phyloP scores from a whole-genome alignment of 1,140 invertebrate species.

The Cardiocondyla obscurior region DNA sequence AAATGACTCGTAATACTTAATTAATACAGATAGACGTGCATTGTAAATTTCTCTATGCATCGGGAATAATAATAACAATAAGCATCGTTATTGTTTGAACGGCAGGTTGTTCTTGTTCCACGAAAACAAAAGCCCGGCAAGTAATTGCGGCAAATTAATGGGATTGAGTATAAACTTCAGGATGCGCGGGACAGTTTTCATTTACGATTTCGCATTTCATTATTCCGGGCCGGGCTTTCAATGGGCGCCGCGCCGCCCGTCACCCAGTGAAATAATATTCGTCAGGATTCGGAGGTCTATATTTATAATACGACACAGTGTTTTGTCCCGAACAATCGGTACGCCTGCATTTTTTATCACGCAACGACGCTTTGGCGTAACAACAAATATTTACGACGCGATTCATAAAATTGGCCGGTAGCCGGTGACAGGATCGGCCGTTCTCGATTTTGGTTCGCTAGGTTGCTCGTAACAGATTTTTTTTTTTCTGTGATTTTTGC shows the following conservation, averaged over 20 bases:
- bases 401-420: slow-evolving; percentile 43
- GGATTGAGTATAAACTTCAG: slow-evolving; percentile 45
- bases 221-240: slow-evolving; percentile 32
- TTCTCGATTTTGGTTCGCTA: background rate
- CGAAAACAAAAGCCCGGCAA: slow-evolving; percentile 40
- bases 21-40: slow-evolving; percentile 9
- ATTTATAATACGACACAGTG: background rate
- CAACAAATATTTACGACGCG: slow-evolving; percentile 48
- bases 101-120: slow-evolving; percentile 39
- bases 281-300: slow-evolving; percentile 24
- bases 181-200: slow-evolving; percentile 43
- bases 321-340: background rate
- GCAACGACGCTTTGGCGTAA: slow-evolving; percentile 30
- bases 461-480: slow-evolving; percentile 35
- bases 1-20: slow-evolving; percentile 15
- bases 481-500: slow-evolving; percentile 29
- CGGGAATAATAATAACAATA: slow-evolving; percentile 23
- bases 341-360: slow-evolving; percentile 29
- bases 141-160: slow-evolving; percentile 58
- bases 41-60: background rate
- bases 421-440: slow-evolving; percentile 3
- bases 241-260: background rate
- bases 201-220: slow-evolving; percentile 50
- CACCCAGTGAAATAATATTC: slow-evolving; percentile 55
- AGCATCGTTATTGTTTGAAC: slow-evolving; percentile 28